Base-by-base conservation (phyloP, 2,888 invertebrate species). In the Penaeus monodon region DNA sequence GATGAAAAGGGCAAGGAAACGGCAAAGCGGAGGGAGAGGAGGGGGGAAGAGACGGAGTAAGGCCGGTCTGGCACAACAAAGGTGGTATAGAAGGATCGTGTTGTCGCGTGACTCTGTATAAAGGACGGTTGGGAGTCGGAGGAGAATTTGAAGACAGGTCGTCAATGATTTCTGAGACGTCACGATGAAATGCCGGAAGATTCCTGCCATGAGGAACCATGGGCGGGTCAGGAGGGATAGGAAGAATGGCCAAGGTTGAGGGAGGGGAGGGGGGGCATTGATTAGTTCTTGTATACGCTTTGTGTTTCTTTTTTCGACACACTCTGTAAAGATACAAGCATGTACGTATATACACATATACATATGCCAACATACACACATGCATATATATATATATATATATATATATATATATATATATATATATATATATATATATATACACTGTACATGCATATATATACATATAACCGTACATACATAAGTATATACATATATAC, bases 81-180 rank as follows among this genome's bases (percentile, higher is more conserved):
- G 73, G 73, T 73, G 73, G 73, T 73, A 73, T 73, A 38, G 73
- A 73, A 73, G 73, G 73, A 73, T 73, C 38, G 73, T 57, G 73
- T 22, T 38, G 33, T 73, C 27, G 73, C 73, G 73, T 73, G 73
- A 73, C 73, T 38, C 73, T 38, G 73, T 38, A 73, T 73, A 73
- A 73, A 73, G 38, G 73, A 38, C 73, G 33, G 22, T 22, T 20
- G 27, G 73, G 27, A 73, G 73, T 38, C 73, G 38, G 33, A 73
- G 73, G 33, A 73, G 73, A 73, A 73, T 73, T 73, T 27, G 73
- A 73, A 73, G 73, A 73, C 73, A 73, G 73, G 33, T 73, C 73
- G 38, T 73, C 73, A 73, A 33, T 38, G 73, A 73, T 73, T 22
- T 73, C 70, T 20, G 70, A 29, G 70, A 29, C n/a, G 33, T 70